Percentiles rank a stretch among this genome's conserved stretches.
Evolutionary conservation across 2,797 vertebrate species (phyloP).

Genomic region (Gambusia yucatana): DNA sequence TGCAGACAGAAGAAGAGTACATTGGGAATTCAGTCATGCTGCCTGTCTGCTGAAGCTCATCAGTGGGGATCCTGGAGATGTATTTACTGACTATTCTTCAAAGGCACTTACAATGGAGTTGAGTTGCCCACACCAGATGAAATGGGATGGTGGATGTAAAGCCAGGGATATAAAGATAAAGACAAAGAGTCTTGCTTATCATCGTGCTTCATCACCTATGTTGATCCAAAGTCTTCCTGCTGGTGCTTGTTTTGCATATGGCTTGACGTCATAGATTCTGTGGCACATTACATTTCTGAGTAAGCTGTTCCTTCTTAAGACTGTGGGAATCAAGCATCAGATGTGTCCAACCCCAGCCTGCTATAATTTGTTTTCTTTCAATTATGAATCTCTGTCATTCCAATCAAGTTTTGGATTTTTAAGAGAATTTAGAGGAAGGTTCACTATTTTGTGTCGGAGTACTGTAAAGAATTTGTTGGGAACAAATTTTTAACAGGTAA

Average conservation of each 20-base stretch:
- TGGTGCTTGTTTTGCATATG: slow-evolving; percentile 20
- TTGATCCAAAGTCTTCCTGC: slow-evolving; percentile 38
- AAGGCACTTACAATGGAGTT: slow-evolving; percentile 53
- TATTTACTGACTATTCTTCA: slow-evolving; percentile 35
- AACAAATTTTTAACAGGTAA: slow-evolving; percentile 18
- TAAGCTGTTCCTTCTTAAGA: slow-evolving; percentile 53
- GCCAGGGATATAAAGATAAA: slow-evolving; percentile 19
- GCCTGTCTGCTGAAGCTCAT: slow-evolving; percentile 75
- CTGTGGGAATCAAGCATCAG: not conserved
- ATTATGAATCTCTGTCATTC: slow-evolving; percentile 64
- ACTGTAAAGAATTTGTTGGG: not conserved
- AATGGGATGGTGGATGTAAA: slow-evolving; percentile 8
- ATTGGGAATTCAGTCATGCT: slow-evolving; percentile 74
- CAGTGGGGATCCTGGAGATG: slow-evolving; percentile 9
- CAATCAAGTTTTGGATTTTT: slow-evolving; percentile 33
- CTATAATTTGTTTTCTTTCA: slow-evolving; percentile 29
- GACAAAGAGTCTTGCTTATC: slow-evolving; percentile 24
- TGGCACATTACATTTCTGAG: slow-evolving; percentile 24
- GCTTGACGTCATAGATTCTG: not conserved
- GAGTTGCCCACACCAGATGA: slow-evolving; percentile 33
- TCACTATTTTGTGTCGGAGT: slow-evolving; percentile 8
- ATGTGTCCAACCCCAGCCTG: not conserved
- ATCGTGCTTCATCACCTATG: slow-evolving; percentile 24
- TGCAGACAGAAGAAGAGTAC: slow-evolving; percentile 85
- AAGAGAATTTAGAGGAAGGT: slow-evolving; percentile 30